Percentiles rank a stretch among this genome's conserved stretches.
Evolutionary conservation across 2,113 vertebrate species (phyloP).

Genomic region (Corythornis cristatus): DNA sequence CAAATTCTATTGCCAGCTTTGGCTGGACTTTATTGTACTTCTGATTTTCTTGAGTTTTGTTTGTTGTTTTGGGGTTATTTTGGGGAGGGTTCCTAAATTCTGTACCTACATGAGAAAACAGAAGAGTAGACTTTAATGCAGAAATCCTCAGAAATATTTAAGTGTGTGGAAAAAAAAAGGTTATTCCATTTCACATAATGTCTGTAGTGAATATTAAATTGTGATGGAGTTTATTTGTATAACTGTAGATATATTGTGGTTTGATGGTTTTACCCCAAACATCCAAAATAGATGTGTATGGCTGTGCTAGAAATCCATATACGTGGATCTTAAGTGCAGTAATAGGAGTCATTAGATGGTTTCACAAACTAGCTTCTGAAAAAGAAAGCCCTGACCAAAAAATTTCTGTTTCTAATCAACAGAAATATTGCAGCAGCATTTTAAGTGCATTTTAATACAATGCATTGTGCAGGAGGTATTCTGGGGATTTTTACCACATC

Average conservation of each 20-base stretch:
- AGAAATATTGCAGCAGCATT: background rate
- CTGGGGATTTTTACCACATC: background rate
- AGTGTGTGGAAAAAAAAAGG: background rate
- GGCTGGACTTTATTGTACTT: background rate
- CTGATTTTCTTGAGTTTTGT: background rate
- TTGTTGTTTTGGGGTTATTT: background rate
- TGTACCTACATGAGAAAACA: background rate
- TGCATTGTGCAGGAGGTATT: background rate
- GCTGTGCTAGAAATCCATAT: background rate
- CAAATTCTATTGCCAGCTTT: background rate
- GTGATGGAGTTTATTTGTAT: background rate
- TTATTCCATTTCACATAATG: background rate
- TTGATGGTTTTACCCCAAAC: background rate
- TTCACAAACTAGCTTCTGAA: background rate
- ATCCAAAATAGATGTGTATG: background rate
- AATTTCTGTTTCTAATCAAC: background rate
- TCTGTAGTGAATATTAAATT: background rate
- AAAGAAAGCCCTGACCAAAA: background rate
- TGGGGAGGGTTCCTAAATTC: background rate
- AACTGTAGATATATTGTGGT: background rate
- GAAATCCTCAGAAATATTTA: background rate
- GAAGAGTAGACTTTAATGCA: background rate
- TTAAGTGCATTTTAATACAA: background rate
- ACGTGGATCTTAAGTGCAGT: background rate
- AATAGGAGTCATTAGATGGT: background rate